Conservation (phyloP, 2,888 invertebrate genomes). For the Aphodius sticticus region DNA sequence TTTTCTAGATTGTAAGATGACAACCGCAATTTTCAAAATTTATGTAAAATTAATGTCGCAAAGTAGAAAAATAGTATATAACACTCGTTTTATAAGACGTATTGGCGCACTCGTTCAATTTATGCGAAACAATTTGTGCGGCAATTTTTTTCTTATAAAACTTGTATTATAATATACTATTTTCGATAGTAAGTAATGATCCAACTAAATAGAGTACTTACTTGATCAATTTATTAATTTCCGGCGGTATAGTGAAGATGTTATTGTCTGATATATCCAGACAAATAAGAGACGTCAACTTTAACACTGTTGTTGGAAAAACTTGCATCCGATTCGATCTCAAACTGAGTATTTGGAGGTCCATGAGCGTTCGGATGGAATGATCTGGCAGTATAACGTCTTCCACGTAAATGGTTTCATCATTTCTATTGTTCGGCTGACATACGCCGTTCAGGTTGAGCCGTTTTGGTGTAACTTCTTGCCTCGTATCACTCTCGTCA, state of each 20-base stretch:
- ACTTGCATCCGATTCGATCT: slow-evolving; percentile 66
- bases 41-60: too few species aligned
- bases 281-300: slow-evolving; percentile 67
- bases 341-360: slow-evolving; percentile 57
- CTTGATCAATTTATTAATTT: slow-evolving; percentile 67
- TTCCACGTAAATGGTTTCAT: slow-evolving; percentile 53
- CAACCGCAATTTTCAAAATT: too few species aligned
- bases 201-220: slow-evolving; percentile 55
- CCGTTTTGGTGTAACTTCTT: slow-evolving; percentile 45
- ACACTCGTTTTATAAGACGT: too few species aligned
- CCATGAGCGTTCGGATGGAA: slow-evolving; percentile 54
- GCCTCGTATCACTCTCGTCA: not conserved
- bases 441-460: slow-evolving; percentile 58
- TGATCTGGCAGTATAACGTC: slow-evolving; percentile 57
- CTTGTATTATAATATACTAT: too few species aligned
- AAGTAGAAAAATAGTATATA: too few species aligned
- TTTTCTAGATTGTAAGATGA: too few species aligned
- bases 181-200: too few species aligned
- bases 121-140: too few species aligned
- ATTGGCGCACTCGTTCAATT: too few species aligned
- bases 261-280: slow-evolving; percentile 76
- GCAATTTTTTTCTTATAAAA: too few species aligned
- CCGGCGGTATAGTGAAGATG: slow-evolving; percentile 69
- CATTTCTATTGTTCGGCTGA: slow-evolving; percentile 39
- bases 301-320: slow-evolving; percentile 69